Percentiles rank a stretch among this genome's conserved stretches.
phyloP scores from a whole-genome alignment of 2,797 vertebrate species.

The Premnoplex brunnescens region DNA sequence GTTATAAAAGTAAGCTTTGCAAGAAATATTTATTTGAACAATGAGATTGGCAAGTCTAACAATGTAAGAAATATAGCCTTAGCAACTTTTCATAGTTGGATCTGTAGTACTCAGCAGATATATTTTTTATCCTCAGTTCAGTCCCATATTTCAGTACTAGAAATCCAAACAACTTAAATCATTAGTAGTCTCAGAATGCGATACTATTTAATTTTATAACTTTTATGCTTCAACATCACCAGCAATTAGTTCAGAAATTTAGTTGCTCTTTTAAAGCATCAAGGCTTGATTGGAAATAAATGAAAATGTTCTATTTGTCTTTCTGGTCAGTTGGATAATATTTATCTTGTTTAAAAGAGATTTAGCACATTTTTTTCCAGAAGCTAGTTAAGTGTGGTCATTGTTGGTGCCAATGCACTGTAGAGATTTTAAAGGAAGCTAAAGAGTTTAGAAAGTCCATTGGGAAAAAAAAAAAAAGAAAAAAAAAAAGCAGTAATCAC shows the following conservation, averaged over 20 bases:
- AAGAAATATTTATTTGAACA: conserved; percentile 66
- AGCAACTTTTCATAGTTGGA: not conserved
- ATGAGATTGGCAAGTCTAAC: conserved; percentile 23
- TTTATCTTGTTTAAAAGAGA: conserved; percentile 1
- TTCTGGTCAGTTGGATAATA: not conserved
- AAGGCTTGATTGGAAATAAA: not conserved
- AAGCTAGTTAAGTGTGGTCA: not conserved
- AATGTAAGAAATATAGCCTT: conserved; percentile 22
- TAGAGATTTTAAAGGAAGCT: not conserved
- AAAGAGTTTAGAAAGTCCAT: not conserved
- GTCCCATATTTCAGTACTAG: not conserved
- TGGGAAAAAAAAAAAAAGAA: not conserved
- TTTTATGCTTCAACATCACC: not conserved
- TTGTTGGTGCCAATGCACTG: not conserved
- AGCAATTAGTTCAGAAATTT: not conserved
- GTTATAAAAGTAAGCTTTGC: conserved; percentile 42
- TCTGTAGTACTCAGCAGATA: conserved; percentile 41
- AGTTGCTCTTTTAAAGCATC: not conserved
- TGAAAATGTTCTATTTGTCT: not conserved
- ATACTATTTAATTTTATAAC: not conserved
- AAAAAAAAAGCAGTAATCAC: not conserved
- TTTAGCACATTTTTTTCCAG: not conserved
- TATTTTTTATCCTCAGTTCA: not conserved
- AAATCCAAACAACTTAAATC: not conserved
- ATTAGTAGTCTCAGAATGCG: conserved; percentile 9